A percentile compares a stretch with the other conserved stretches of the same genome.
Conservation (phyloP, 2,113 vertebrate genomes). For the Hippocampus abdominalis region DNA sequence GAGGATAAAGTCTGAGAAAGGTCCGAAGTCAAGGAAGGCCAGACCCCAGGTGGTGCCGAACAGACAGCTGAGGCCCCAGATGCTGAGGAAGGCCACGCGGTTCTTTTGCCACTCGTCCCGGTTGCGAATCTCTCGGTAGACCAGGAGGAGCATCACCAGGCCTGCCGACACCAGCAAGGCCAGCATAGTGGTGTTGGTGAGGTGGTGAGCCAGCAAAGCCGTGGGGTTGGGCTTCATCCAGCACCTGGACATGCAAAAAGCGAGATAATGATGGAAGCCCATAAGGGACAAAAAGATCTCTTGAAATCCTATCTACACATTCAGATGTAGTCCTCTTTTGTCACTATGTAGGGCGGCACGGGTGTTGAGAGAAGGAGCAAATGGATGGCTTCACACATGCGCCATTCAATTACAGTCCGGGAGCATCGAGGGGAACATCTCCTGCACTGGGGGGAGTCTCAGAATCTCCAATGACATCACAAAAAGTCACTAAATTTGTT, state of each 20-base stretch:
- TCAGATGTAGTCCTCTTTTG: neutral
- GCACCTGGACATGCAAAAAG: slow-evolving; percentile 59
- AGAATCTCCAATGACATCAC: no score
- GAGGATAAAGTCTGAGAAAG: slow-evolving; percentile 40
- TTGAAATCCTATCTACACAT: neutral
- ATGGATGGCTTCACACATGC: no score
- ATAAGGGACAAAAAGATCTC: neutral
- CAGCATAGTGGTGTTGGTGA: slow-evolving; percentile 55
- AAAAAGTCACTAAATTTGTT: no score
- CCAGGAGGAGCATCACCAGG: slow-evolving; percentile 62
- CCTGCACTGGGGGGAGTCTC: no score
- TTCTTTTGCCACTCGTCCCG: slow-evolving; percentile 63
- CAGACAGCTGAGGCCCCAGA: slow-evolving; percentile 76
- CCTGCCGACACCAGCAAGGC: slow-evolving; percentile 55
- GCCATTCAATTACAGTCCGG: no score
- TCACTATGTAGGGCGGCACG: no score
- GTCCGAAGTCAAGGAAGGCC: slow-evolving; percentile 56
- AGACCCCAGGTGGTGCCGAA: slow-evolving; percentile 71
- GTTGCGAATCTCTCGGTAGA: slow-evolving; percentile 56
- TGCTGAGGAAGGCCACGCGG: slow-evolving; percentile 67
- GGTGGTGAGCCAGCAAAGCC: slow-evolving; percentile 55
- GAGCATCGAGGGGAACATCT: no score
- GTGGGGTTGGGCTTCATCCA: slow-evolving; percentile 55
- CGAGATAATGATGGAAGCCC: neutral
- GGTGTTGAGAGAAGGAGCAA: no score